phyloP scores from a whole-genome alignment of 1,140 invertebrate genomes.

The Scaptomyza graminum region DNA sequence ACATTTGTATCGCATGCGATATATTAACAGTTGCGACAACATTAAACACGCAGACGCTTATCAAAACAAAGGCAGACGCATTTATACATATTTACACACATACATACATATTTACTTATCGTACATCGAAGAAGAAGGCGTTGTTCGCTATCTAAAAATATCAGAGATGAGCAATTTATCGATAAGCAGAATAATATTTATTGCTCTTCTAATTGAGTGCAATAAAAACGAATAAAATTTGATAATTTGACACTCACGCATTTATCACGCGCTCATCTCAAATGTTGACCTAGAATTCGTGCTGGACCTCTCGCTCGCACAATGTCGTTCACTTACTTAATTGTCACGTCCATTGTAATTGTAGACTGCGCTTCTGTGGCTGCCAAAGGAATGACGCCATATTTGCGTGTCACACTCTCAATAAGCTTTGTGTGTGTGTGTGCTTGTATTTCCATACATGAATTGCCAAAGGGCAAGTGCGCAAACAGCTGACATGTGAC shows the following conservation, averaged over 20 bases:
- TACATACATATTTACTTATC: slow-evolving; percentile 37
- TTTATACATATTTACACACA: slow-evolving; percentile 38
- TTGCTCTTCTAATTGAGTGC: neutral
- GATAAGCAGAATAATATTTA: neutral
- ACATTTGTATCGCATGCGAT: slow-evolving; percentile 40
- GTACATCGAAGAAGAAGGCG: slow-evolving; percentile 8
- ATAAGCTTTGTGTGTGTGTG: slow-evolving; percentile 23
- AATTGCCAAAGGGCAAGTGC: slow-evolving; percentile 27
- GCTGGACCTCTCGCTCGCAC: slow-evolving; percentile 21
- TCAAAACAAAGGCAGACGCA: slow-evolving; percentile 28
- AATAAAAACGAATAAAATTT: neutral
- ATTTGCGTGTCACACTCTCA: slow-evolving; percentile 56
- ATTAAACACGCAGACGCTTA: slow-evolving; percentile 26
- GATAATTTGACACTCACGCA: neutral
- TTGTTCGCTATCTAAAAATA: neutral
- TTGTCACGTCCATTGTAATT: slow-evolving; percentile 61
- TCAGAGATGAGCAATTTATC: slow-evolving; percentile 19
- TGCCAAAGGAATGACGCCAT: slow-evolving; percentile 67
- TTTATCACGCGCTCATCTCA: slow-evolving; percentile 53
- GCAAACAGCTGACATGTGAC: slow-evolving; percentile 69
- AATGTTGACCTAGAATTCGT: slow-evolving; percentile 61
- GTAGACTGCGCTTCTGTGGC: slow-evolving; percentile 36
- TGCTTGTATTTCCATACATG: neutral
- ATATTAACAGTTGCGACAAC: slow-evolving; percentile 20
- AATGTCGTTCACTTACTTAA: slow-evolving; percentile 61